phyloP scores from a whole-genome alignment of 2,888 invertebrate genomes.

The Julus scanicus region DNA sequence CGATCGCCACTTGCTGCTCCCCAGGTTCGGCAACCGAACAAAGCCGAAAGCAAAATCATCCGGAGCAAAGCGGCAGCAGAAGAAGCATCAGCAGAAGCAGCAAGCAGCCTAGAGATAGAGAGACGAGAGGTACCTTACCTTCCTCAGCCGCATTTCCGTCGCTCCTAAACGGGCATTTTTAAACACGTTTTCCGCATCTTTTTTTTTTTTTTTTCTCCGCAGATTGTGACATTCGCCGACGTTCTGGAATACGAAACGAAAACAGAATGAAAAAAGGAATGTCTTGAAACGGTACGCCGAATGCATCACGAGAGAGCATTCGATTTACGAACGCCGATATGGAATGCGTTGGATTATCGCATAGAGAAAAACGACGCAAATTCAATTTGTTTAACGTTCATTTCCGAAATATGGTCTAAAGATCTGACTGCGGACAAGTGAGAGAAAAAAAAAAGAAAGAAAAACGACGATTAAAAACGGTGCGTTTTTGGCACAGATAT shows the following conservation, averaged over 20 bases:
- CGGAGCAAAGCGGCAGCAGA: conserved; percentile 6
- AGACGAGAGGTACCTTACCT: not conserved
- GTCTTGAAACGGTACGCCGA: not conserved
- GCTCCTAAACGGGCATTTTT: not conserved
- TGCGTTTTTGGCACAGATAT: conserved; percentile 22
- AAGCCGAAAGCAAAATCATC: not conserved
- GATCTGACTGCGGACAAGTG: not conserved
- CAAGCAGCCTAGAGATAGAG: not conserved
- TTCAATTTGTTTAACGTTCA: not conserved
- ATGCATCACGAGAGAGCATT: not conserved
- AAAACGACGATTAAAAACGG: not conserved
- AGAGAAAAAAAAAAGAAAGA: not conserved
- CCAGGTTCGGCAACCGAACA: not conserved
- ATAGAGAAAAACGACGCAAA: not conserved
- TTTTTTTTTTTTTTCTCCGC: not conserved
- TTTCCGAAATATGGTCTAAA: not conserved
- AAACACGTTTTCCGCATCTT: not conserved
- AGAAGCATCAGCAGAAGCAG: not conserved
- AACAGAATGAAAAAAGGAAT: not conserved
- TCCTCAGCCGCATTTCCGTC: not conserved
- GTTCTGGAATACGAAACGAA: not conserved
- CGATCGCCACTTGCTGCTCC: conserved; percentile 42
- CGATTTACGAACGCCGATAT: not conserved
- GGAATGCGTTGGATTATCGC: not conserved
- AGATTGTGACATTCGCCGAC: not conserved